These are phyloP conservation scores for Hyles euphorbiae DNA, from an alignment of 1,140 invertebrate genomes.

Conservation along the genomic window DNA sequence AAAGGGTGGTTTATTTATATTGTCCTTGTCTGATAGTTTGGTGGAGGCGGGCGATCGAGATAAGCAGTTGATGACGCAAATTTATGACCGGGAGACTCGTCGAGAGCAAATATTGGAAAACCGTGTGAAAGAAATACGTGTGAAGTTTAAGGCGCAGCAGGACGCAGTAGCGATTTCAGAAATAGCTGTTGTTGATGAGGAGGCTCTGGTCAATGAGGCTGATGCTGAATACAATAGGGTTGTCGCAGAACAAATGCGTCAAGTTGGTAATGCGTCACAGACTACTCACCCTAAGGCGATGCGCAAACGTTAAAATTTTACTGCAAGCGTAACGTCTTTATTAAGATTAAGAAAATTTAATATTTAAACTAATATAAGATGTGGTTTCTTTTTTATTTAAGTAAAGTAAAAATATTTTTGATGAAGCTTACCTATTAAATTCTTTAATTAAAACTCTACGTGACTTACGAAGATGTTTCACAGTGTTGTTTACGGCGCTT, in stretches of 20 bases:
- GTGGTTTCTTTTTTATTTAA: background rate
- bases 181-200: constrained; percentile 24
- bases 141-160: constrained; percentile 59
- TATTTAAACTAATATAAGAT: background rate
- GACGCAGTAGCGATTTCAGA: constrained; percentile 6
- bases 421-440: too few species aligned
- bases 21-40: constrained; percentile 87
- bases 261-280: constrained; percentile 1
- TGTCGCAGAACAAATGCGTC: constrained; percentile 29
- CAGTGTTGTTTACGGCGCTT: too few species aligned
- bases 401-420: too few species aligned
- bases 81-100: constrained; percentile 90
- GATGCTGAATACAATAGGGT: constrained; percentile 43
- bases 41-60: constrained; percentile 84
- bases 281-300: background rate
- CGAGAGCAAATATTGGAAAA: constrained; percentile 92
- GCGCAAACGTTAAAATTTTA: constrained; percentile 10
- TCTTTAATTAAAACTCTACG: too few species aligned
- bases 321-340: background rate
- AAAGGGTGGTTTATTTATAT: constrained; percentile 83
- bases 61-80: constrained; percentile 66
- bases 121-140: constrained; percentile 82
- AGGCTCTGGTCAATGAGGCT: constrained; percentile 20
- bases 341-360: too few species aligned
- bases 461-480: too few species aligned